Conservation (phyloP, 2,797 vertebrate genomes). For the Danio jaintianensis region DNA sequence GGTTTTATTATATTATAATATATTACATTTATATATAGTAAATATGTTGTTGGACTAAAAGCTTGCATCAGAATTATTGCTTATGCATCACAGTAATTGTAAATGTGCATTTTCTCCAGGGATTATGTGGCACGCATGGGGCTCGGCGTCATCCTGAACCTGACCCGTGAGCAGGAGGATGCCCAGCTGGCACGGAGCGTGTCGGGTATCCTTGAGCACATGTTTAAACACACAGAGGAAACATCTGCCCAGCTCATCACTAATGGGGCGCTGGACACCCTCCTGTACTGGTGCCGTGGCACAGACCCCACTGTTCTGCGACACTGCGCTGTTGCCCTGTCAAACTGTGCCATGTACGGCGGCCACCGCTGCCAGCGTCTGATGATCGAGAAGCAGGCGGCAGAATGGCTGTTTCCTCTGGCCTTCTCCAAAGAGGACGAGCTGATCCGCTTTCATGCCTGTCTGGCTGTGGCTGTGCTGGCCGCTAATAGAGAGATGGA, state of each 20-base stretch:
- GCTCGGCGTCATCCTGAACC: constrained; percentile 91
- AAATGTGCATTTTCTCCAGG: constrained; percentile 71
- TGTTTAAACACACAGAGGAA: constrained; percentile 99
- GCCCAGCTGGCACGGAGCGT: constrained; percentile 87
- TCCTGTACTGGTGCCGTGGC: constrained; percentile 96
- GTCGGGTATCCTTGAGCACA: constrained; percentile 96
- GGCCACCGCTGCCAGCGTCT: constrained; percentile 91
- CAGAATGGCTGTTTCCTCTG: constrained; percentile 96
- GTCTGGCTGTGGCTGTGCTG: constrained; percentile 90
- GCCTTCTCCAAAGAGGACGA: constrained; percentile 95
- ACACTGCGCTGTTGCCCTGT: constrained; percentile 92
- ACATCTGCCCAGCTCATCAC: constrained; percentile 90
- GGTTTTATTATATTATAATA: not conserved
- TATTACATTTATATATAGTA: not conserved
- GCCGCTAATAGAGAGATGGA: constrained; percentile 95
- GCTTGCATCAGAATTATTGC: not conserved
- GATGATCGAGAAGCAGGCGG: constrained; percentile 94
- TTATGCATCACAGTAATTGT: not conserved
- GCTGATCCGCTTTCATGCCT: constrained; percentile 91
- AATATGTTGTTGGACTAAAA: not conserved
- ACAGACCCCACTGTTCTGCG: constrained; percentile 88
- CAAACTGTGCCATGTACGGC: constrained; percentile 96
- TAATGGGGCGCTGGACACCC: constrained; percentile 88
- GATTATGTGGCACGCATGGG: constrained; percentile 93
- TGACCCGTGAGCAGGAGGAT: constrained; percentile 87